phyloP scores from a whole-genome alignment of 1,140 invertebrate genomes.

The Plodia interpunctella region DNA sequence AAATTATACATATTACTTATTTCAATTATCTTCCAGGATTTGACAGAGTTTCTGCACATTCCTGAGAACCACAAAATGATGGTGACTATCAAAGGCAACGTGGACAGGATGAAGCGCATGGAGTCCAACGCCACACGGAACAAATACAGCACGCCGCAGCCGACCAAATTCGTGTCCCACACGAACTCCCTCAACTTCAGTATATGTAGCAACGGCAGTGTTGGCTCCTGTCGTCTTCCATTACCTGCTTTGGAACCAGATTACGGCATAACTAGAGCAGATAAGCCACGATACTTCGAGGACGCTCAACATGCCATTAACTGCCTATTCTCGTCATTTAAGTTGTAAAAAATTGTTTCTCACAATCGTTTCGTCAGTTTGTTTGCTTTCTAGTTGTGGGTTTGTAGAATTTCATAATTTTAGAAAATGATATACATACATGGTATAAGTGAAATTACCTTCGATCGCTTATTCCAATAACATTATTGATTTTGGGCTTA shows the following conservation, averaged over 20 bases:
- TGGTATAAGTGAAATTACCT: no score
- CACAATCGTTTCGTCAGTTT: background rate
- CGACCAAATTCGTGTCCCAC: constrained; percentile 31
- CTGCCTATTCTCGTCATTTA: constrained; percentile 59
- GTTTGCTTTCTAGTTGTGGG: background rate
- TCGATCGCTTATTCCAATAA: no score
- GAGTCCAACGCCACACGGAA: constrained; percentile 35
- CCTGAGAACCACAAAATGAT: constrained; percentile 67
- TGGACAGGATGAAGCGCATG: constrained; percentile 63
- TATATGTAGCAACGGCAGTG: constrained; percentile 25
- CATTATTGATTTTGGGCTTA: no score
- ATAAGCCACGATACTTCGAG: constrained; percentile 65
- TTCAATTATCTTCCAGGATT: constrained; percentile 57
- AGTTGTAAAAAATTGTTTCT: constrained; percentile 35
- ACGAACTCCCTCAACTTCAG: constrained; percentile 45
- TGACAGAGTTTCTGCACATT: constrained; percentile 48
- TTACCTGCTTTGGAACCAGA: constrained; percentile 62
- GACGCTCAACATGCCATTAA: constrained; percentile 65
- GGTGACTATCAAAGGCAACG: constrained; percentile 52
- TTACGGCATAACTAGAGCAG: constrained; percentile 55
- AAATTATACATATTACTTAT: background rate
- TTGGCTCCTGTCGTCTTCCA: constrained; percentile 16
- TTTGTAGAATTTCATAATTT: background rate
- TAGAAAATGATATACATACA: no score
- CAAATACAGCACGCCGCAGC: constrained; percentile 42